These are phyloP conservation scores for Euura lappo DNA, from an alignment of 1,140 invertebrate species.

Conservation along the genomic window DNA sequence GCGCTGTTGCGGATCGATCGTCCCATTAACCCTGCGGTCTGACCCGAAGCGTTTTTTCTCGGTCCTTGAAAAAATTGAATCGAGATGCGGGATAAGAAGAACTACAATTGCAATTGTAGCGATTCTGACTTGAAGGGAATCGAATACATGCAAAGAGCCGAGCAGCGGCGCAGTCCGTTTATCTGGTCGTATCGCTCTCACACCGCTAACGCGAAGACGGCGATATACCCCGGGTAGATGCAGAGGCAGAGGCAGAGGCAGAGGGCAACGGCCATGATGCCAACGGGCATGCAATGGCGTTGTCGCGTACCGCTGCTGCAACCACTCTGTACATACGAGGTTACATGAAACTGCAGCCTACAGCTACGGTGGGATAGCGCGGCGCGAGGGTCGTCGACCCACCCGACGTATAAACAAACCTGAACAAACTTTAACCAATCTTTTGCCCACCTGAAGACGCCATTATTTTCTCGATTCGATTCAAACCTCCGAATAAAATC, in stretches of 20 bases:
- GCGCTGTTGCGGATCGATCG: too few species aligned
- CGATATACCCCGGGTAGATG: not conserved
- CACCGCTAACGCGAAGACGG: not conserved
- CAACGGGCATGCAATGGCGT: not conserved
- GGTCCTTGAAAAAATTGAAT: too few species aligned
- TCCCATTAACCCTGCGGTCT: too few species aligned
- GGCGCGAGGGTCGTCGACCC: not conserved
- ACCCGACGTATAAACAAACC: slow-evolving; percentile 4
- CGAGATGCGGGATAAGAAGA: too few species aligned
- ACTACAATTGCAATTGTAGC: too few species aligned
- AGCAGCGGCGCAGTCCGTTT: not conserved
- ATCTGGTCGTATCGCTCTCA: not conserved
- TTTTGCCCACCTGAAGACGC: too few species aligned
- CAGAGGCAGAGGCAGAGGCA: not conserved
- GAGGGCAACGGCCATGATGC: not conserved
- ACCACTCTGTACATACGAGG: not conserved
- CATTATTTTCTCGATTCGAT: too few species aligned
- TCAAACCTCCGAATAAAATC: too few species aligned
- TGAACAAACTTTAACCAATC: not conserved
- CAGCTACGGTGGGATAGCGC: not conserved
- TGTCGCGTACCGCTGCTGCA: not conserved
- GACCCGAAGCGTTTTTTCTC: too few species aligned
- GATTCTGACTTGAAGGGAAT: too few species aligned
- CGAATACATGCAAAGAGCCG: not conserved
- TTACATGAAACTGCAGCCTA: not conserved